Evolutionary conservation across 2,888 invertebrate species (phyloP), one percentile per base, ranked within the genome.

Genomic region (Gnatocerus cornutus): DNA sequence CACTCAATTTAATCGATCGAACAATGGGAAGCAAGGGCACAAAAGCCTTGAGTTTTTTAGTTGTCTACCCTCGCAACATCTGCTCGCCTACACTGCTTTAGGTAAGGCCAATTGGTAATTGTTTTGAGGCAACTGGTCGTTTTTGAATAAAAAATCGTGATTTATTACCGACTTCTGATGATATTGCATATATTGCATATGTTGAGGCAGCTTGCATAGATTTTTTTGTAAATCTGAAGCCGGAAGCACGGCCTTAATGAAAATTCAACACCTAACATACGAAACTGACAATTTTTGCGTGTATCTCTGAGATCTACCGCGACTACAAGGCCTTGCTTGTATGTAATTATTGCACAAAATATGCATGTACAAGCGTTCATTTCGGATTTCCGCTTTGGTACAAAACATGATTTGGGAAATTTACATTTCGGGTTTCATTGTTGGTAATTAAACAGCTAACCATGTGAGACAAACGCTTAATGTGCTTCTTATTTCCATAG

Each of bases 131-230:
- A 77, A 77, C 76, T 77, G 76, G 69, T 75, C 72, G 71, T 74
- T 77, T 75, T 75, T 69, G 66, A 77, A 75, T 72, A 75, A 76
- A 78, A 78, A 78, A 76, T 71, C 73, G 75, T 77, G 77, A 78
- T 78, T 78, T 79, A 77, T 78, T 76, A 78, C 76, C 71, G 68
- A 45, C 69, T 58, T 65, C 68, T 58, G 68, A 76, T 76, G 76
- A 77, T 79, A 74, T 71, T 72, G 77, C 76, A 74, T 76, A 76
- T 78, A 75, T 74, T 77, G 76, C 76, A 77, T 76, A 78, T 77
- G 77, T 72, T 72, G 71, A 69, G 71, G 73, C 48, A 52, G 55
- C 46, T 61, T 67, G 43, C 63, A 53, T 53, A 39, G 63, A 63
- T 53, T 63, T 53, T 58, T 56, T 74, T 76, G 73, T 71, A 77